Percentiles rank a stretch among this genome's conserved stretches.
These are phyloP conservation scores for Leptinotarsa lineolata DNA, from an alignment of 1,140 invertebrate species.

Conservation along the genomic window DNA sequence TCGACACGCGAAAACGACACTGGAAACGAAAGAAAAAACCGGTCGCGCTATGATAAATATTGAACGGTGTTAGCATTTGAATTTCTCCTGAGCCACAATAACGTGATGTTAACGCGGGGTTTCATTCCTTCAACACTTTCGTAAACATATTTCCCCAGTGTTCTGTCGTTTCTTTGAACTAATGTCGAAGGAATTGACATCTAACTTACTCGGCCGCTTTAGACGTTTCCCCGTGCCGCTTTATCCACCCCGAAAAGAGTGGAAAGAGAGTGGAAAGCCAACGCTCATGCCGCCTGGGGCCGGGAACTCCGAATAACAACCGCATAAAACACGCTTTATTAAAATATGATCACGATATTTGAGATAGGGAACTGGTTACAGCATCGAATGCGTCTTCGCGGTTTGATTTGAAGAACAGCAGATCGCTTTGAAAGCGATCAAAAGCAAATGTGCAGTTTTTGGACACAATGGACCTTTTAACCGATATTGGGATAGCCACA, in stretches of 20 bases:
- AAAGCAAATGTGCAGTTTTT: too few species aligned
- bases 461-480: too few species aligned
- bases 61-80: slow-evolving; percentile 49
- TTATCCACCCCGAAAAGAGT: slow-evolving; percentile 7
- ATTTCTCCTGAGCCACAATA: slow-evolving; percentile 48
- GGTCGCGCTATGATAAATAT: slow-evolving; percentile 40
- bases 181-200: slow-evolving; percentile 48
- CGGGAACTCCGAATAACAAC: slow-evolving; percentile 7
- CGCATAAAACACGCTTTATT: slow-evolving; percentile 20
- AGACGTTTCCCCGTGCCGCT: not conserved
- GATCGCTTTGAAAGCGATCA: too few species aligned
- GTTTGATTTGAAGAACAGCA: too few species aligned
- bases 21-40: not conserved
- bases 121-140: slow-evolving; percentile 44
- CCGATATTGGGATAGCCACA: too few species aligned
- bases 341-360: slow-evolving; percentile 1
- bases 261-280: not conserved
- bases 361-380: not conserved
- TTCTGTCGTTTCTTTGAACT: slow-evolving; percentile 49
- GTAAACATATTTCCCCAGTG: slow-evolving; percentile 51
- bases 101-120: slow-evolving; percentile 45
- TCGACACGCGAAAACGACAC: not conserved
- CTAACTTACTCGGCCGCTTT: slow-evolving; percentile 37
- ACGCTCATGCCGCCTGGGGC: slow-evolving; percentile 13
- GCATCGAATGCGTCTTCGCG: not conserved